phyloP scores from a whole-genome alignment of 2,113 vertebrate species.

The Seriola rivoliana region DNA sequence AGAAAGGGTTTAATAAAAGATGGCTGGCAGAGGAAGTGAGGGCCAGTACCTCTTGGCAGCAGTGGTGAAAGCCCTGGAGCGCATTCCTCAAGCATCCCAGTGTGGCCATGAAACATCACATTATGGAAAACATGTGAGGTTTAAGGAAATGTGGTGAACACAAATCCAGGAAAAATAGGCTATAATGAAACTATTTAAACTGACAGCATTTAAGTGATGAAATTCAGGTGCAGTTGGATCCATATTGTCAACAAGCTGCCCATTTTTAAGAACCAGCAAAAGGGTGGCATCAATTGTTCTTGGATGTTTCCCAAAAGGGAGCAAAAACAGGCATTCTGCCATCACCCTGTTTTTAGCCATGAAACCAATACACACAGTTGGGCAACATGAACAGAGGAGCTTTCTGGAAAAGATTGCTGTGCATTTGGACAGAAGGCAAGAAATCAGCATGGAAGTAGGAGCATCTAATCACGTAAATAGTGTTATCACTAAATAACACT shows the following conservation, averaged over 20 bases:
- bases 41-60: slow-evolving; percentile 35
- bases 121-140: slow-evolving; percentile 17
- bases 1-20: slow-evolving; percentile 62
- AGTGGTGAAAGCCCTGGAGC: slow-evolving; percentile 40
- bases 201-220: background rate
- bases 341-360: slow-evolving; percentile 64
- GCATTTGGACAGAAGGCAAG: slow-evolving; percentile 50
- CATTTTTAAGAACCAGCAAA: slow-evolving; percentile 24
- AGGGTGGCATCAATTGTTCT: slow-evolving; percentile 60
- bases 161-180: slow-evolving; percentile 21
- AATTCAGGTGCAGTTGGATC: slow-evolving; percentile 37
- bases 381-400: slow-evolving; percentile 51
- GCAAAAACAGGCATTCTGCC: slow-evolving; percentile 56
- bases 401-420: slow-evolving; percentile 44
- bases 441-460: slow-evolving; percentile 46
- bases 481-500: slow-evolving; percentile 52
- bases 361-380: slow-evolving; percentile 68
- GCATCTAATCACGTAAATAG: slow-evolving; percentile 58
- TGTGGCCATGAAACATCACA: slow-evolving; percentile 44
- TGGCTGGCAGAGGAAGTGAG: slow-evolving; percentile 5
- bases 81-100: slow-evolving; percentile 38
- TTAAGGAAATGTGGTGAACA: slow-evolving; percentile 10
- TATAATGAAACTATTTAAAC: background rate
- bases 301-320: slow-evolving; percentile 64
- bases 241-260: slow-evolving; percentile 13